Evolutionary conservation across 2,113 vertebrate species (phyloP).

Genomic region (Beaufortia kweichowensis): DNA sequence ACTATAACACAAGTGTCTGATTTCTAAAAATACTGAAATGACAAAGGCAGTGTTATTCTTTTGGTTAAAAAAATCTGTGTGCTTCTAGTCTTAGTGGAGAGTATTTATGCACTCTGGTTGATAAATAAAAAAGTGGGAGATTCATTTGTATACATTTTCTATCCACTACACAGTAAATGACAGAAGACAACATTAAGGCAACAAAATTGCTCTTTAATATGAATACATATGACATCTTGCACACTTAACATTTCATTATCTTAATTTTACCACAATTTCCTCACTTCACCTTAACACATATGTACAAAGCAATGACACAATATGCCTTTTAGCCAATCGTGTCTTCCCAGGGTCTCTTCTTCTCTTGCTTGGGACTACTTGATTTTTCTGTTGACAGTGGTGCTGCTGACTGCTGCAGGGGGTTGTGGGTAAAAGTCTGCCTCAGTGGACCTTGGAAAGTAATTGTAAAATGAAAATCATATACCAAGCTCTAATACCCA

Average conservation of each 20-base stretch:
- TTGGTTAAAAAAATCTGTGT: not conserved
- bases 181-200: not conserved
- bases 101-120: slow-evolving; percentile 23
- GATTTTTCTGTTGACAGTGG: slow-evolving; percentile 53
- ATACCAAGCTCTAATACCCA: not conserved
- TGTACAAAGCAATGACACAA: slow-evolving; percentile 57
- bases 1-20: not conserved
- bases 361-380: slow-evolving; percentile 59
- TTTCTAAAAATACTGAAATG: not conserved
- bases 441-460: slow-evolving; percentile 78
- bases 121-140: slow-evolving; percentile 10
- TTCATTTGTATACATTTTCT: slow-evolving; percentile 50
- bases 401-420: slow-evolving; percentile 70
- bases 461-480: not conserved
- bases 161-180: slow-evolving; percentile 41
- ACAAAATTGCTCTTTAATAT: slow-evolving; percentile 59
- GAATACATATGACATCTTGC: slow-evolving; percentile 34
- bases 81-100: not conserved
- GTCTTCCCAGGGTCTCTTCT: slow-evolving; percentile 79
- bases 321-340: slow-evolving; percentile 71
- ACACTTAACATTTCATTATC: not conserved
- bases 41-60: slow-evolving; percentile 20
- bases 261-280: not conserved
- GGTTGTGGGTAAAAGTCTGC: slow-evolving; percentile 86
- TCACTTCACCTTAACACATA: slow-evolving; percentile 60